Evolutionary conservation across 2,113 vertebrate species (phyloP), one percentile per base, ranked within the genome.

Genomic region (Taurulus bubalis): DNA sequence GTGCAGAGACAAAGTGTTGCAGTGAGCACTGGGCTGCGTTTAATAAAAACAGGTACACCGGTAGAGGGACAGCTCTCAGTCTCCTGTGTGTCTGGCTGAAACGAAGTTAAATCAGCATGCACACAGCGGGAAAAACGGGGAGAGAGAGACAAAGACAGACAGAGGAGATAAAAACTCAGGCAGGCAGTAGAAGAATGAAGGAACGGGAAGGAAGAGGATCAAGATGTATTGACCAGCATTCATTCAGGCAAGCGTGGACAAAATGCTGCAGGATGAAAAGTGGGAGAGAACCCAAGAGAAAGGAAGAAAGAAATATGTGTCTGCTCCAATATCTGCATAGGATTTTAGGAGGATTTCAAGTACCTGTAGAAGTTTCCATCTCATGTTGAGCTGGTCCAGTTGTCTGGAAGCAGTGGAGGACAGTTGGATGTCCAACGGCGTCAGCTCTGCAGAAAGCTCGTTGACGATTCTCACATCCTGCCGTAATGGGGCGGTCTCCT

Each of bases 291-390:
- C 15, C 20, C 0, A 9, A 45, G 56, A 71, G 20, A 38, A 56
- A 64, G 26, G 0, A 38, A 55, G 4, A 9, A 28, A 59, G 22
- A 26, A 1, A 4, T 8, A 3, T 64, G 47, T 24, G 28, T 34
- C 22, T 20, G 24, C 16, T 59, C 3, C 2, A 42, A n/a, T 30
- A 26, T 30, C 24, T 30, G 20, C 7, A n/a, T 20, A 7, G 16
- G 22, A 65, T 45, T 42, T 45, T 18, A n/a, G 36, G 34, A 45
- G 64, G 28, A 47, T 60, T 72, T 36, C 12, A 68, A 47, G 10
- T 79, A 99, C 98, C 98, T 98, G 97, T 2, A 99, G 88, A 59
- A 97, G 94, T 68, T 98, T 98, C 97, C 98, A 99, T 22, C 97
- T 95, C 95, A 98, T 97, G 89, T 98, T 98, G 78, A 99, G 96